Conservation (phyloP, 2,797 vertebrate species). For the Silurus aristotelis region DNA sequence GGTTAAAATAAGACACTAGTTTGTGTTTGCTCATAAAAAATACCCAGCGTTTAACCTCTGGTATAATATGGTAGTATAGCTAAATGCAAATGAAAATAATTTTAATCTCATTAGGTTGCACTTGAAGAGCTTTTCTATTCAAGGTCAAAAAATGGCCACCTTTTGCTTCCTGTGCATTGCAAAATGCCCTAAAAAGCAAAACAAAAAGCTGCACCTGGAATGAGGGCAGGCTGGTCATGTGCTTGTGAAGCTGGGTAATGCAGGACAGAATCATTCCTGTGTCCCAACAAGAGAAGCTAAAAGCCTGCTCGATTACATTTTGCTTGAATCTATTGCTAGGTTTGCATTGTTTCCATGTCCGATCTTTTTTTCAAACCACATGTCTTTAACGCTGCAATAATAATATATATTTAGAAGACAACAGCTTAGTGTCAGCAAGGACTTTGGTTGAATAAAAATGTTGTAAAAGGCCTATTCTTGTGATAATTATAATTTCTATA, state of each 20-base stretch:
- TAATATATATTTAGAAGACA: neutral
- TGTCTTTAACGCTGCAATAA: neutral
- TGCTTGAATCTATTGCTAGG: neutral
- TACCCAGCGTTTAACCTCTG: neutral
- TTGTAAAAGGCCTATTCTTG: neutral
- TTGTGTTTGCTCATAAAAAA: neutral
- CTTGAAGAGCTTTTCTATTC: neutral
- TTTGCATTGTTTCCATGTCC: neutral
- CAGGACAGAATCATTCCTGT: neutral
- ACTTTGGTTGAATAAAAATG: neutral
- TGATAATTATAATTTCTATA: neutral
- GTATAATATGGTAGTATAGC: neutral
- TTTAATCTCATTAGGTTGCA: neutral
- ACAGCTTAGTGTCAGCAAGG: neutral
- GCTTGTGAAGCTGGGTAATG: neutral
- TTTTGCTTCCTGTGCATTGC: neutral
- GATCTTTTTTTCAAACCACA: neutral
- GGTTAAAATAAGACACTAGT: neutral
- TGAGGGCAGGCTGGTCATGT: neutral
- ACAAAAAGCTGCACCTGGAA: neutral
- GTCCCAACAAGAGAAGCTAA: neutral
- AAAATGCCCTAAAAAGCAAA: neutral
- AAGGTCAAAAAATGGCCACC: neutral
- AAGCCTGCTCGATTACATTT: neutral
- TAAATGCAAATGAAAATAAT: neutral